These are phyloP conservation scores for Coccyzus lansbergi DNA, from an alignment of 2,797 vertebrate species.

Conservation along the genomic window DNA sequence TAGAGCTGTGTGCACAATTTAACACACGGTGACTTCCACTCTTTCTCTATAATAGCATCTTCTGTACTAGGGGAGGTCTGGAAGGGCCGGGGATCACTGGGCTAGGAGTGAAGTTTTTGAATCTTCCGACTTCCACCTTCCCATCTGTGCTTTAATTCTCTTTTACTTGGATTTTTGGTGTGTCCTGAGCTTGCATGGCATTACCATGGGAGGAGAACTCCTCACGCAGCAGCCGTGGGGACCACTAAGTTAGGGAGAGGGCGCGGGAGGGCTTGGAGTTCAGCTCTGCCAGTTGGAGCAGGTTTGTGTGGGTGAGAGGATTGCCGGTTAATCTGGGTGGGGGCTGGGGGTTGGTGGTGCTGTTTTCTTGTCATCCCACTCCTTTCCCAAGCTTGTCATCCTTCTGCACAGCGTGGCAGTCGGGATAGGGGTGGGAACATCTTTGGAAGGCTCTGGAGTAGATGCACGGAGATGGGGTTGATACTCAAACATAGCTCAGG, in stretches of 20 bases:
- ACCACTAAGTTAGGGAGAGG: not conserved
- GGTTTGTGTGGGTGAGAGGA: slow-evolving; percentile 3
- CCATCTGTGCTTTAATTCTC: not conserved
- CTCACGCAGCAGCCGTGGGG: not conserved
- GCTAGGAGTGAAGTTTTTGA: not conserved
- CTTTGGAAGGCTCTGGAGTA: not conserved
- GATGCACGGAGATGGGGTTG: not conserved
- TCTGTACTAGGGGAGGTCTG: not conserved
- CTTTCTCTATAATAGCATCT: not conserved
- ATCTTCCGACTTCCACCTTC: not conserved
- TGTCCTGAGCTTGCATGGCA: not conserved
- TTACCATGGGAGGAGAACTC: not conserved
- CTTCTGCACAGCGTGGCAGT: not conserved
- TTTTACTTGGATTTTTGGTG: not conserved
- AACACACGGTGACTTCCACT: not conserved
- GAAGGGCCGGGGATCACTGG: not conserved
- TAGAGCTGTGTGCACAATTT: not conserved
- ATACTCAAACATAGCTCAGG: not conserved
- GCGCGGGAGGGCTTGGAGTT: not conserved
- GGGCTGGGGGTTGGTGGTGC: not conserved
- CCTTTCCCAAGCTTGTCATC: slow-evolving; percentile 53
- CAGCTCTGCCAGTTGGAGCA: not conserved
- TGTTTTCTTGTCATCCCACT: slow-evolving; percentile 49
- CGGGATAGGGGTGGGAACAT: not conserved
- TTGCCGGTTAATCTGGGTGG: not conserved